phyloP scores from a whole-genome alignment of 2,888 invertebrate species.

The Heteromurus nitidus region DNA sequence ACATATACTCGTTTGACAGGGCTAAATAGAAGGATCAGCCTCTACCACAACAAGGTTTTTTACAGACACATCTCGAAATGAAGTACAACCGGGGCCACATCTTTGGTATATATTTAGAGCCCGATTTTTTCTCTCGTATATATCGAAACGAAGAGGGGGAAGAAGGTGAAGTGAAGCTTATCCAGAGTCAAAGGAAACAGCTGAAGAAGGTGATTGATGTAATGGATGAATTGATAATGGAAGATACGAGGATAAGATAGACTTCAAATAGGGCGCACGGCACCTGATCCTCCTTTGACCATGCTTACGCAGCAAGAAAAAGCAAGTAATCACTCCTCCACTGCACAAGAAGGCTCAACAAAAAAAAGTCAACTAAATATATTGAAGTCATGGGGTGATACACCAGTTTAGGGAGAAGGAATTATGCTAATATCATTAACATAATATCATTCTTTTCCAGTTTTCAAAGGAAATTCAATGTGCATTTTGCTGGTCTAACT shows the following conservation, averaged over 20 bases:
- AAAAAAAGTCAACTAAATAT: not conserved
- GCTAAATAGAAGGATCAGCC: too few species aligned
- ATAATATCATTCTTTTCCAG: slow-evolving; percentile 21
- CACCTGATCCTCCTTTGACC: slow-evolving; percentile 31
- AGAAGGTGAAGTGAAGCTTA: slow-evolving; percentile 21
- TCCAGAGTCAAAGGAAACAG: slow-evolving; percentile 33
- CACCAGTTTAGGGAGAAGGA: slow-evolving; percentile 25
- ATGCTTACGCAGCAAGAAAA: slow-evolving; percentile 23
- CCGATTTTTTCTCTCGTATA: too few species aligned
- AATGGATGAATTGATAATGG: slow-evolving; percentile 65
- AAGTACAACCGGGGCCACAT: too few species aligned
- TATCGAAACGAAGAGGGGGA: too few species aligned
- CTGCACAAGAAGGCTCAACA: not conserved
- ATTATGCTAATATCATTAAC: slow-evolving; percentile 39
- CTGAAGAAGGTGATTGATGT: slow-evolving; percentile 68
- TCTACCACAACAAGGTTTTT: not conserved
- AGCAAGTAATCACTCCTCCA: slow-evolving; percentile 7
- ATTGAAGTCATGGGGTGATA: not conserved
- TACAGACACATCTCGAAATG: slow-evolving; percentile 1
- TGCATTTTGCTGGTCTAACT: too few species aligned
- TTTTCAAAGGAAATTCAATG: too few species aligned
- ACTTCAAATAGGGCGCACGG: slow-evolving; percentile 72
- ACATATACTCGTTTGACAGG: too few species aligned
- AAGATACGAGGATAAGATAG: slow-evolving; percentile 71
- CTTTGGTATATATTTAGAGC: too few species aligned